Evolutionary conservation across 2,888 invertebrate species (phyloP), one percentile per base, ranked within the genome.

Genomic region (Drosophila atripex): DNA sequence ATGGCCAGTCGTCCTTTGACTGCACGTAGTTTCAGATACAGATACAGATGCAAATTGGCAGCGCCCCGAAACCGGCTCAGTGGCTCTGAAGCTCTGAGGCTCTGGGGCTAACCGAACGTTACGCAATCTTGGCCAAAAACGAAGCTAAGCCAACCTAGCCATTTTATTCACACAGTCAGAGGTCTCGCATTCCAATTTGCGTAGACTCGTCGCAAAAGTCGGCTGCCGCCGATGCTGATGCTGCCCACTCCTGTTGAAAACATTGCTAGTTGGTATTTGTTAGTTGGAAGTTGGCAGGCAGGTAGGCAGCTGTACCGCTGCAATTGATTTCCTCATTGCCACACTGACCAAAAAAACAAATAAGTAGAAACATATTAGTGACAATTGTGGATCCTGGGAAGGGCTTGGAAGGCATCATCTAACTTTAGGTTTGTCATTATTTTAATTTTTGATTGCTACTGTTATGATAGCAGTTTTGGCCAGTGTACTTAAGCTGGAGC

Each of bases 171-270:
- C 80, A 77, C 78, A 72, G 78, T 71, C 85, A 83, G 82, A 83
- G 82, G 82, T 83, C 82, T 85, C 73, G 63, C 82, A 85, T 83
- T 82, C 79, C 82, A 77, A 82, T 77, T 83, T 77, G 76, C 85
- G 79, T 77, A 75, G 80, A 59, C 70, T 68, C 77, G 64, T 57
- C 70, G 68, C 51, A 58, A 39, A 41, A 39, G 46, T 49, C 56
- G 43, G 38, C 23, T 28, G 39, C 25, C 12, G 50, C 38, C 47
- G 60, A 45, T 51, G 55, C 56, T 51, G 60, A 45, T 51, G 55
- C 56, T 51, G 63, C 54, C 70, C 60, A 69, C 70, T 70, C 60
- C 70, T 69, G 65, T 47, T 41, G 35, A 23, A 35, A 39, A 56
- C 57, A 39, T 38, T 23, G 18, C 25, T 28, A n/a, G 18, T 46